Base-by-base conservation (phyloP, 2,113 vertebrate species). In the Vimba vimba region DNA sequence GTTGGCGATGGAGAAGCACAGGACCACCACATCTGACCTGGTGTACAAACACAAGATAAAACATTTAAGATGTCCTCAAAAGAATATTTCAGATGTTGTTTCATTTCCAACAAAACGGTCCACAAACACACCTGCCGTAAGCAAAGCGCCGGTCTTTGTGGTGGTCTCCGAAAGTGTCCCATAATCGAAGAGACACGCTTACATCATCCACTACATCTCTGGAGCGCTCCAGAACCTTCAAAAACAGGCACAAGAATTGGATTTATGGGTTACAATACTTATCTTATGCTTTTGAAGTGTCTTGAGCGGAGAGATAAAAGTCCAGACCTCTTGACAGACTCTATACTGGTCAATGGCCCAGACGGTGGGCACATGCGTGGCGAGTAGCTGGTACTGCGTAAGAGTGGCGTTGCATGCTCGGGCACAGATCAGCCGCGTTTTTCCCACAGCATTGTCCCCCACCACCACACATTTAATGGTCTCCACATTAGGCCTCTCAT, bases 401-500 rank as follows among this genome's bases (percentile, higher is more conserved):
- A 97, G 85, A 2, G 96, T 96, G 91, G 96, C 96, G 84, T 96
- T 96, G 90, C 96, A 97, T 68, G 96, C 96, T 0, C 96, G 94
- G 84, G 96, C 96, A 75, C 96, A 96, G 89, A 97, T 97, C 85
- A 97, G 95, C 69, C 96, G 94, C 71, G 96, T 97, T 92, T 97
- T 97, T 80, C 96, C 96, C 89, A 97, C 96, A 0, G 96, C 96
- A 88, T 97, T 97, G 94, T 96, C 96, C 90, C 96, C 96, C 73
- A 97, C 96, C 93, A 97, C 95, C 84, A 96, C 96, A 2, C 96
- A 96, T 92, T 97, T 97, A 94, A 97, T 97, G 85, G 96, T 96
- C 94, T 96, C 96, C 92, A 97, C 96, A 93, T 97, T 96, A 92
- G 96, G 96, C 90, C 96, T 95, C 94, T 96, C 96, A 95, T 97